Base-by-base conservation (phyloP, 23 tunicate species). In the Corella eumyota region DNA sequence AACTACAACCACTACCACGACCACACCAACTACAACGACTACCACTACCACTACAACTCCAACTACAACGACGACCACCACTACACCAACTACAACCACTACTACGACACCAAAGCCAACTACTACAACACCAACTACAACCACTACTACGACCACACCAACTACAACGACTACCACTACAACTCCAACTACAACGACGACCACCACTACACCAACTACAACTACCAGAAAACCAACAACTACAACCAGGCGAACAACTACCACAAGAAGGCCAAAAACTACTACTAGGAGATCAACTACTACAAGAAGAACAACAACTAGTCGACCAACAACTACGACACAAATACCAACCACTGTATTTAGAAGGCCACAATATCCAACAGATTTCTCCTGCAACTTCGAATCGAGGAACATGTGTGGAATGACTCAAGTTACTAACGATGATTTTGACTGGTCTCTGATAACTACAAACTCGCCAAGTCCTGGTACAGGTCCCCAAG, bases 311-410 rank as follows among this genome's bases (percentile, higher is more conserved):
- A n/a, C n/a, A n/a, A n/a, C n/a, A n/a, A n/a, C n/a, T n/a, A n/a
- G n/a, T n/a, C n/a, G n/a, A n/a, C n/a, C n/a, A n/a, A n/a, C n/a
- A n/a, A 33, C 71, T 4, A 64, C 71, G 11, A 74, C 83, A 7
- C 63, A 63, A 33, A 27, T 36, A 32, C 7, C 44, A 0, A 60
- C 74, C 3, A 58, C 84, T 25, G 68, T 68, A 44, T 4, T 69
- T 9, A 60, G 68, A 34, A 77, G 68, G 32, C 21, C 65, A 25
- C 50, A 29, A 67, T 11, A 5, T 28, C 74, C 1, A 56, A 21
- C 73, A 88, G 88, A 33, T 0, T 88, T 72, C 62, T 22, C 68
- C 2, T 88, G 96, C 68, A 30, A 88, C 38, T 88, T 88, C 45
- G 96, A 88, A 19, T 19, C 62, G 30, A 21, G 48, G 13, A 54